These are phyloP conservation scores for Thermophis baileyi DNA, from an alignment of 2,113 vertebrate species.

Conservation along the genomic window DNA sequence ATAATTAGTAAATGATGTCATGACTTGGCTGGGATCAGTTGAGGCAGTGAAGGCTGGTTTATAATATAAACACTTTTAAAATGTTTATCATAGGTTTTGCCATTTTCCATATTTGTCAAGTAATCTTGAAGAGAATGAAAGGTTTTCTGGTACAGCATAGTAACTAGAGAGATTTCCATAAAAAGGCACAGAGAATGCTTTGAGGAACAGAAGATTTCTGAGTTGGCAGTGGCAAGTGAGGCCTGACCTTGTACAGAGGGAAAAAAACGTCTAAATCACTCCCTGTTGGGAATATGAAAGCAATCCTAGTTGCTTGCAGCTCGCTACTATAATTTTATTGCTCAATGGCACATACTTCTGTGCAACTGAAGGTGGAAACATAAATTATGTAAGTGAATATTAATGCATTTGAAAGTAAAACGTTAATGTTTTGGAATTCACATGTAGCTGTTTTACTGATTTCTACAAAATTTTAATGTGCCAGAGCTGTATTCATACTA, in stretches of 20 bases:
- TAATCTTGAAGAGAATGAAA: constrained; percentile 61
- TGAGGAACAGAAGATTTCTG: constrained; percentile 59
- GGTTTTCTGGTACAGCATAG: constrained; percentile 59
- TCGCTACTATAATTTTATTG: background rate
- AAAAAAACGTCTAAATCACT: constrained; percentile 56
- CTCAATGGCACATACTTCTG: background rate
- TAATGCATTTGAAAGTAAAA: background rate
- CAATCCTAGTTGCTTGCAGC: constrained; percentile 4
- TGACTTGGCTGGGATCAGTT: constrained; percentile 49
- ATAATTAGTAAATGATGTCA: constrained; percentile 57
- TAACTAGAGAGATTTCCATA: constrained; percentile 73
- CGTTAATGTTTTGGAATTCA: background rate
- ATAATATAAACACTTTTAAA: constrained; percentile 57
- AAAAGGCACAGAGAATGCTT: constrained; percentile 76
- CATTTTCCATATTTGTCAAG: constrained; percentile 72
- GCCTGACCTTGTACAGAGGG: constrained; percentile 62
- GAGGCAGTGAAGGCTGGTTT: constrained; percentile 55
- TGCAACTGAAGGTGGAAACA: background rate
- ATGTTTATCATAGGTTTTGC: constrained; percentile 67
- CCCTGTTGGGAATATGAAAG: constrained; percentile 37
- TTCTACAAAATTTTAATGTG: background rate
- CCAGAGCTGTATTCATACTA: background rate
- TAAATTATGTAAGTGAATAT: background rate
- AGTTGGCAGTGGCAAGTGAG: constrained; percentile 65
- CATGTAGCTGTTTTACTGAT: accelerated